Percentiles rank a stretch among this genome's conserved stretches.
These are phyloP conservation scores for Pegoplata infirma DNA, from an alignment of 2,888 invertebrate genomes.

Conservation along the genomic window DNA sequence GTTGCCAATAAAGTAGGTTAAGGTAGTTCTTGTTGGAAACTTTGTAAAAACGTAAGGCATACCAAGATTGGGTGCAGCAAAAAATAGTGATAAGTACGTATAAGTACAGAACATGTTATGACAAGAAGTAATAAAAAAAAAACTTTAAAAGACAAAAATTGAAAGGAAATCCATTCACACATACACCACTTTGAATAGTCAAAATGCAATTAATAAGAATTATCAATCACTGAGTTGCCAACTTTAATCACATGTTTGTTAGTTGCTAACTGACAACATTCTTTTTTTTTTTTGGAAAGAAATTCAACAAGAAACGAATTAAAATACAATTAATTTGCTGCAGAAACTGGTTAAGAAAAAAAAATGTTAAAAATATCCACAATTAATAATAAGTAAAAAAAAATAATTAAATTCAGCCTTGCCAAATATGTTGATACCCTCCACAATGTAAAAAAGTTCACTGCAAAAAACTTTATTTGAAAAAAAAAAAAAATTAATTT, in stretches of 20 bases:
- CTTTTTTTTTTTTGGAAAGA: constrained; percentile 13
- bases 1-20: constrained; percentile 66
- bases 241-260: neutral
- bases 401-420: no score
- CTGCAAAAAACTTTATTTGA: no score
- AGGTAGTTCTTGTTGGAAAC: constrained; percentile 63
- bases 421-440: no score
- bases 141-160: constrained; percentile 32
- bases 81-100: constrained; percentile 5
- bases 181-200: neutral
- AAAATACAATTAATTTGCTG: neutral
- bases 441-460: no score
- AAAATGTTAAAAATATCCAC: neutral
- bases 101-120: constrained; percentile 27
- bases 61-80: constrained; percentile 59
- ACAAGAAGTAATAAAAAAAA: constrained; percentile 21
- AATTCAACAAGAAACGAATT: neutral
- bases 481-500: no score
- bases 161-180: constrained; percentile 48
- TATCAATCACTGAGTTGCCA: neutral
- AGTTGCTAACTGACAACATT: constrained; percentile 31
- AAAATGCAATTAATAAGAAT: constrained; percentile 1
- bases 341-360: constrained; percentile 13
- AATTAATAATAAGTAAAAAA: no score
- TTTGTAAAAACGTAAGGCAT: no score